Percentiles rank a stretch among this genome's conserved stretches.
Evolutionary conservation across 2,888 invertebrate species (phyloP).

Genomic region (Atethmia centrago): DNA sequence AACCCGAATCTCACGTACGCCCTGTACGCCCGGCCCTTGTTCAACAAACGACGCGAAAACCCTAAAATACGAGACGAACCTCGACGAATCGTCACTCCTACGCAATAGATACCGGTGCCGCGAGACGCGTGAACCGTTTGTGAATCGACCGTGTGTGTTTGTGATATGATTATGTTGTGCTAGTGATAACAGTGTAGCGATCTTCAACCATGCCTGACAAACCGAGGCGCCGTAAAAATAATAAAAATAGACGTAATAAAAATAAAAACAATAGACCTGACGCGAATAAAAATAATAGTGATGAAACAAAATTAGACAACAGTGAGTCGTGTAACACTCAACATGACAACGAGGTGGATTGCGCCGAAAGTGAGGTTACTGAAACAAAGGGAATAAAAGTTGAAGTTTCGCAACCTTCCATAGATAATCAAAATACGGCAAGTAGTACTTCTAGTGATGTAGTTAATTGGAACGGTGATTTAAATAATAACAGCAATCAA

Average conservation of each 20-base stretch:
- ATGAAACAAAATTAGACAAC: conserved; percentile 68
- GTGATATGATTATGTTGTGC: conserved; percentile 81
- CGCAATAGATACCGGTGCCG: conserved; percentile 81
- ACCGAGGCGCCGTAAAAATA: conserved; percentile 85
- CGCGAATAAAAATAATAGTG: conserved; percentile 72
- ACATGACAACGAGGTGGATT: conserved; percentile 54
- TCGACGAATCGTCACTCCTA: conserved; percentile 79
- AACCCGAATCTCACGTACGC: conserved; percentile 75
- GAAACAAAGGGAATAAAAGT: conserved; percentile 40
- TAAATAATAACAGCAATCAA: conserved; percentile 75
- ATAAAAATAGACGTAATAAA: conserved; percentile 87
- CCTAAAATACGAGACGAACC: conserved; percentile 75
- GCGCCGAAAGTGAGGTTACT: conserved; percentile 24
- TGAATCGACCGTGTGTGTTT: conserved; percentile 79
- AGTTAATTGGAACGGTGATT: conserved; percentile 68
- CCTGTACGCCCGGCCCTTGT: conserved; percentile 79
- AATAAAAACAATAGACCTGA: conserved; percentile 81
- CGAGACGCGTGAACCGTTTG: conserved; percentile 74
- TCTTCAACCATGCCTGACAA: conserved; percentile 85
- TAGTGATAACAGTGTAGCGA: conserved; percentile 84
- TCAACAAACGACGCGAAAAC: conserved; percentile 75
- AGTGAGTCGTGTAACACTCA: conserved; percentile 68
- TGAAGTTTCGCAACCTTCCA: conserved; percentile 34
- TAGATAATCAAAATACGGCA: conserved; percentile 35
- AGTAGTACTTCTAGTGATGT: conserved; percentile 47